Percentiles rank a stretch among this genome's conserved stretches.
Evolutionary conservation across 2,797 vertebrate genomes (phyloP).

Genomic region (Mus caroli): DNA sequence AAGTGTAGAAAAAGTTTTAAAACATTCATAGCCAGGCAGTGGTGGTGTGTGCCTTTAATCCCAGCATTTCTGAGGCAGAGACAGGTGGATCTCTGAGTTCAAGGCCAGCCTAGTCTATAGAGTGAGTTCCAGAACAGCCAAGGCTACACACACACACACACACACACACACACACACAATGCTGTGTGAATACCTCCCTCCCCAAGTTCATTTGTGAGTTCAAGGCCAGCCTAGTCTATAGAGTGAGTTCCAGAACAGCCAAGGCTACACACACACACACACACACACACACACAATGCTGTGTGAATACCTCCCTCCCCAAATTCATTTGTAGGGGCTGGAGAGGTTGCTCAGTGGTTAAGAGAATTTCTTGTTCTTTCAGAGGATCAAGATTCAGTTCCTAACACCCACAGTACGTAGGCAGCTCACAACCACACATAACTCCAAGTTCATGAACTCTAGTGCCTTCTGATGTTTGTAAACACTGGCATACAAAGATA

Average conservation of each 20-base stretch:
- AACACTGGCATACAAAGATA: background rate
- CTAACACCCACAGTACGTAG: background rate
- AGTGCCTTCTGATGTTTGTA: background rate
- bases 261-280: background rate
- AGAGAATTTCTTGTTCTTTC: background rate
- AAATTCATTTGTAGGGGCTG: background rate
- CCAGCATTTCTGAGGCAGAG: background rate
- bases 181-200: too few species aligned
- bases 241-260: background rate
- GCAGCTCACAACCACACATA: background rate
- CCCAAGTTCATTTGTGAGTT: background rate
- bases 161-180: too few species aligned
- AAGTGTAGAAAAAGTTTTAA: background rate
- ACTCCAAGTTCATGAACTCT: too few species aligned
- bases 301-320: background rate
- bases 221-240: background rate
- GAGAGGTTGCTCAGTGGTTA: background rate
- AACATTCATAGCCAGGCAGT: background rate
- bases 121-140: background rate
- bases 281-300: too few species aligned
- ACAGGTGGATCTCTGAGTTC: background rate
- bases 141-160: background rate
- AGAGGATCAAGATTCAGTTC: too few species aligned
- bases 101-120: background rate
- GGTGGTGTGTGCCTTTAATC: background rate